Base-by-base conservation (phyloP, 2,113 vertebrate species). In the Promerops cafer region DNA sequence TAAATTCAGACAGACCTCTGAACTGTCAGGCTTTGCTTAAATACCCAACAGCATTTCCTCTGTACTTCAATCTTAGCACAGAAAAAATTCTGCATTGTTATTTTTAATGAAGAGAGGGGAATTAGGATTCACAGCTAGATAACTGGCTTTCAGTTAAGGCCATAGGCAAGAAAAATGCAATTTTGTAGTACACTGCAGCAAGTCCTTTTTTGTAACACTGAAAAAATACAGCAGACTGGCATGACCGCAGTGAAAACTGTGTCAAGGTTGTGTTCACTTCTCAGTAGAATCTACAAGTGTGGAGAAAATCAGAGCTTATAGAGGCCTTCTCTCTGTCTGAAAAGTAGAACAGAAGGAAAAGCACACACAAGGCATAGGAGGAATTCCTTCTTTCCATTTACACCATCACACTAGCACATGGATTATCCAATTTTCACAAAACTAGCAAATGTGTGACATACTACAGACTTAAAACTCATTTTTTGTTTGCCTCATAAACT, bases 401-500 rank as follows among this genome's bases (percentile, higher is more conserved):
- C 19, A n/a, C 6, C 21, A 60, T 5, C 35, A 17, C n/a, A 39
- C 17, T 70, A 40, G 12, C n/a, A 20, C 0, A 2, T 15, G 7
- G 16, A 56, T 82, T 44, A 71, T 64, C 11, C 16, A n/a, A 21
- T 82, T 60, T 69, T 70, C 39, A 81, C 17, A 83, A 66, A 93
- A 78, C 7, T 82, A 75, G 3, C 10, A 61, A 49, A 57, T 23
- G 7, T 28, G 5, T 37, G 63, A 35, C 7, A 56, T 57, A 49
- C 31, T 47, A 14, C 23, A 33, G 21, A 45, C 15, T 68, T 66
- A 68, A 91, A 30, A 23, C 1, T 37, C 0, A 3, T 70, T 85
- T 90, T 53, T 77, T 64, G 12, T 69, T 91, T 87, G 9, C 16
- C 27, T 33, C 39, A 69, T 14, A 87, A 66, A 42, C 59, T 60